These are phyloP conservation scores for Falco concolor DNA, from an alignment of 2,797 vertebrate genomes.

Conservation along the genomic window DNA sequence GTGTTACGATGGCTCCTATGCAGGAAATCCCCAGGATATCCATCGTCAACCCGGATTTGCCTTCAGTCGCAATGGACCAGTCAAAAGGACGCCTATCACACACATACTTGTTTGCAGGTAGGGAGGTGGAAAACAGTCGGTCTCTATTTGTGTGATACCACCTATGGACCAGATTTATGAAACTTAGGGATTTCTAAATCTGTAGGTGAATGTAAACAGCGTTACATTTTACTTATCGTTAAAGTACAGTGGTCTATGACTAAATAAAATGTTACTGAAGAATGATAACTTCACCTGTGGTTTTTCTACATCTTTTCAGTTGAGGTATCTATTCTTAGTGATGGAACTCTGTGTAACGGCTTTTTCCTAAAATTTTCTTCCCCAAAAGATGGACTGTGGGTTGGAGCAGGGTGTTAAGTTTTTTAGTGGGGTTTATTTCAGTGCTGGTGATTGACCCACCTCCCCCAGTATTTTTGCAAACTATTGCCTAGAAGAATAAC, in stretches of 20 bases:
- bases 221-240: background rate
- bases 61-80: slow-evolving; percentile 96
- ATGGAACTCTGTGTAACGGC: background rate
- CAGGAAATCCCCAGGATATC: slow-evolving; percentile 98
- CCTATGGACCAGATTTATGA: background rate
- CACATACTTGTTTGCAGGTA: slow-evolving; percentile 97
- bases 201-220: background rate
- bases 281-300: background rate
- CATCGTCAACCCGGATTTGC: slow-evolving; percentile 98
- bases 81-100: slow-evolving; percentile 95
- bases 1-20: slow-evolving; percentile 97
- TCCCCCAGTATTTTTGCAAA: background rate
- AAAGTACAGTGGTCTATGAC: background rate
- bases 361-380: background rate
- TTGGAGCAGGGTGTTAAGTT: background rate
- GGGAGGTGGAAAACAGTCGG: background rate
- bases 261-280: background rate
- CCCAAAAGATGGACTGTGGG: background rate
- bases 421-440: background rate
- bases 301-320: background rate
- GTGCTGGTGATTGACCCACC: background rate
- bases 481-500: background rate
- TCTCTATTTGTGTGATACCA: background rate
- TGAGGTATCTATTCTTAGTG: background rate
- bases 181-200: background rate